Conservation (phyloP, 2,797 vertebrate species). For the Macropus fuliginosus region DNA sequence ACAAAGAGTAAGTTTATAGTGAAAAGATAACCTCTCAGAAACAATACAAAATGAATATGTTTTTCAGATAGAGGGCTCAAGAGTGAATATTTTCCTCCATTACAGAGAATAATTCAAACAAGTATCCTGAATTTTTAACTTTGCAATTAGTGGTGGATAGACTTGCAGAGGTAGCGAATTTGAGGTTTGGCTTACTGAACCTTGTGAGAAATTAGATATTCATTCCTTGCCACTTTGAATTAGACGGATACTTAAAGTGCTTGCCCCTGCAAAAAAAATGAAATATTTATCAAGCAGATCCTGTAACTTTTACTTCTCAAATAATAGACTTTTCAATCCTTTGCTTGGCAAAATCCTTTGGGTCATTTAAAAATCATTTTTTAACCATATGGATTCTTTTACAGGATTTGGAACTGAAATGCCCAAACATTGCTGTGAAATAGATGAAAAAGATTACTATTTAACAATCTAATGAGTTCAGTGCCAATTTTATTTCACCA, state of each 20-base stretch:
- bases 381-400: too few species aligned
- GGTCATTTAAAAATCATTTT: too few species aligned
- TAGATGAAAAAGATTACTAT: too few species aligned
- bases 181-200: slow-evolving; percentile 21
- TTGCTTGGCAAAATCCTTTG: too few species aligned
- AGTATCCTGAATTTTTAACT: slow-evolving; percentile 26
- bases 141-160: slow-evolving; percentile 29
- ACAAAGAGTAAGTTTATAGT: not conserved
- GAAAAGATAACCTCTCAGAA: slow-evolving; percentile 17
- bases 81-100: not conserved
- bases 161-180: slow-evolving; percentile 5
- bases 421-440: too few species aligned
- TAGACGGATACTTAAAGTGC: slow-evolving; percentile 34
- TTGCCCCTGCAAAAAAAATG: not conserved
- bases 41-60: slow-evolving; percentile 17
- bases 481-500: too few species aligned
- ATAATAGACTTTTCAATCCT: not conserved
- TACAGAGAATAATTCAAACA: not conserved
- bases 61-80: not conserved
- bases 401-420: too few species aligned
- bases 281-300: not conserved
- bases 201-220: slow-evolving; percentile 52
- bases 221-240: not conserved
- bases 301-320: slow-evolving; percentile 19
- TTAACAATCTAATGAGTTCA: too few species aligned